Evolutionary conservation across 2,888 invertebrate species (phyloP).

Genomic region (Drosophila diplacantha): DNA sequence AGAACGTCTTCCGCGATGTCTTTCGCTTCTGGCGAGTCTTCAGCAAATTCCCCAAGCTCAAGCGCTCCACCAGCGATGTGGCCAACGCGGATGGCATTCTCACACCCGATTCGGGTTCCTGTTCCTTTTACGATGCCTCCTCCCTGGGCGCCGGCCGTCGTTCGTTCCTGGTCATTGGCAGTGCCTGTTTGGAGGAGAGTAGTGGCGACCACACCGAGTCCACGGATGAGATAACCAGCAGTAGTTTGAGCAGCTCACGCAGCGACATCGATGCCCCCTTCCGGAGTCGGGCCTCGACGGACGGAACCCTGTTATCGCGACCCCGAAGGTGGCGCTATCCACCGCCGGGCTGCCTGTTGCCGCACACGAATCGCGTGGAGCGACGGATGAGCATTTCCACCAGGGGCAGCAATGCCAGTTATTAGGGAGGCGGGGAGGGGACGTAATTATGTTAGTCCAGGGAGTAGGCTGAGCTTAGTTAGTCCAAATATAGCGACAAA

Average conservation of each 20-base stretch:
- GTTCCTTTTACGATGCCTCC: conserved; percentile 78
- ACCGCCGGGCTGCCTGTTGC: conserved; percentile 78
- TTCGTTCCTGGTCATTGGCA: conserved; percentile 78
- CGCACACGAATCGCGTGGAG: conserved; percentile 80
- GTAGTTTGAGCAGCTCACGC: conserved; percentile 77
- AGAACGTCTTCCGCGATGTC: conserved; percentile 86
- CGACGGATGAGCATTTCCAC: conserved; percentile 89
- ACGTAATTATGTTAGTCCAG: conserved; percentile 1
- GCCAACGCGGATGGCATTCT: conserved; percentile 79
- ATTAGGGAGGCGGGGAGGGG: conserved; percentile 46
- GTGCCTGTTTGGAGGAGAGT: conserved; percentile 81
- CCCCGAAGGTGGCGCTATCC: conserved; percentile 81
- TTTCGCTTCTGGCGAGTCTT: conserved; percentile 87
- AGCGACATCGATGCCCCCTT: conserved; percentile 80
- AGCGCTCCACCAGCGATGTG: conserved; percentile 81
- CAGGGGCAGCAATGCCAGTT: conserved; percentile 78
- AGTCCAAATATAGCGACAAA: conserved; percentile 60
- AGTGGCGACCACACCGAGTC: conserved; percentile 81
- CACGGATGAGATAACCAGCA: conserved; percentile 78
- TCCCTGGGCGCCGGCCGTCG: conserved; percentile 69
- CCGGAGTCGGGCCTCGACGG: conserved; percentile 86
- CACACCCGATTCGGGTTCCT: conserved; percentile 79
- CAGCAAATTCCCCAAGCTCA: conserved; percentile 83
- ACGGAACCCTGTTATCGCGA: conserved; percentile 81
- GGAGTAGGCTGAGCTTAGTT: conserved; percentile 43